phyloP scores from a whole-genome alignment of 2,888 invertebrate species.

The Aphodius sticticus region DNA sequence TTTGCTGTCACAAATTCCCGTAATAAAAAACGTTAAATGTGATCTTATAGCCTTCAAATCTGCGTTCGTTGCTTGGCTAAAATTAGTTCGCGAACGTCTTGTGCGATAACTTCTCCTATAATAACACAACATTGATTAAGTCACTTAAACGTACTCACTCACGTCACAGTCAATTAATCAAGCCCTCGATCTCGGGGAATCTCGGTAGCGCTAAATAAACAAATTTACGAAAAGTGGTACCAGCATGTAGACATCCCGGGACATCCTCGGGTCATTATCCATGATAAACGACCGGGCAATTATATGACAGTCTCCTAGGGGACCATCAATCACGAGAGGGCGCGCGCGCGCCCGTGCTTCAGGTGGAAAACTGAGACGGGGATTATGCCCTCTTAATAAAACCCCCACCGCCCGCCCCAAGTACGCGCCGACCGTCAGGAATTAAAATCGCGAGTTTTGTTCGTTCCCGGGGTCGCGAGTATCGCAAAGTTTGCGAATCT shows the following conservation, averaged over 20 bases:
- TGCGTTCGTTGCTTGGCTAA: too few relatives aligned
- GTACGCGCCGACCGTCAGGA: background rate
- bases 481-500: background rate
- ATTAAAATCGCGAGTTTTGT: background rate
- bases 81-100: background rate
- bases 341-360: conserved; percentile 14
- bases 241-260: conserved; percentile 38
- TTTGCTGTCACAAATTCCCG: too few relatives aligned
- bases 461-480: background rate
- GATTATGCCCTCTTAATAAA: conserved; percentile 17
- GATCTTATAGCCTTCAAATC: too few relatives aligned
- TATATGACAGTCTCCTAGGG: conserved; percentile 48
- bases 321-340: conserved; percentile 40
- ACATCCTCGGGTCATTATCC: conserved; percentile 52
- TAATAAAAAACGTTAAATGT: too few relatives aligned
- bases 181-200: conserved; percentile 9
- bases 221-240: conserved; percentile 41
- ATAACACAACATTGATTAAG: background rate
- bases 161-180: conserved; percentile 29
- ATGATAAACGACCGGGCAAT: conserved; percentile 57
- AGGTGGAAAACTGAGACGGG: conserved; percentile 26
- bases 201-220: conserved; percentile 36
- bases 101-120: background rate
- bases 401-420: background rate
- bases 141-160: background rate